These are phyloP conservation scores for Troilus luridus DNA, from an alignment of 2,888 invertebrate species.

Conservation along the genomic window DNA sequence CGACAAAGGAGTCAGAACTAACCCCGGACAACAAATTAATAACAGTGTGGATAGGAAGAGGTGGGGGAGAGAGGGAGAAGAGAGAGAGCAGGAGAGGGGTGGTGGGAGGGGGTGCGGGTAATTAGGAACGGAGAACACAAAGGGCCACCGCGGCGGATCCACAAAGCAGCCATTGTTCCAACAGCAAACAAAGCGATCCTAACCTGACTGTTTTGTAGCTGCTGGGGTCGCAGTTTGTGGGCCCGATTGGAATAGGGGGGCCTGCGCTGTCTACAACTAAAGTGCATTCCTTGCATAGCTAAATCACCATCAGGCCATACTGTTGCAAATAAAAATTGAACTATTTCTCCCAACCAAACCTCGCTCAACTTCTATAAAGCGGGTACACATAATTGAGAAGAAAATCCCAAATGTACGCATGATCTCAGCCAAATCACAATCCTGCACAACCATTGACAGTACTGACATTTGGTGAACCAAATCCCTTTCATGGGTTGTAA, in stretches of 20 bases:
- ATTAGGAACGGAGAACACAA: conserved; percentile 31
- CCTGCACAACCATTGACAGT: too few species aligned
- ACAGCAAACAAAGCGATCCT: conserved; percentile 22
- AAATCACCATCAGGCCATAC: background rate
- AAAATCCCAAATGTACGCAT: too few species aligned
- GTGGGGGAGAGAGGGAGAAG: background rate
- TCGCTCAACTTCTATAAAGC: too few species aligned
- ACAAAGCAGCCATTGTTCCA: conserved; percentile 25
- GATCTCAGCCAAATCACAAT: too few species aligned
- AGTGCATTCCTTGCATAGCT: background rate
- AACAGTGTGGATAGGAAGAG: conserved; percentile 48
- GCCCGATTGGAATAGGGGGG: background rate
- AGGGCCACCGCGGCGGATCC: background rate
- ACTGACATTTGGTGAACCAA: too few species aligned
- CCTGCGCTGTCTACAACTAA: background rate
- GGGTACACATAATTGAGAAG: too few species aligned
- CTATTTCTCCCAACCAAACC: too few species aligned
- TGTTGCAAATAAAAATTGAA: too few species aligned
- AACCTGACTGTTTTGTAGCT: conserved; percentile 41
- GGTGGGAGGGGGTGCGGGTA: conserved; percentile 1
- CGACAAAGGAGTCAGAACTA: conserved; percentile 32
- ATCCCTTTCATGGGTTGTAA: too few species aligned
- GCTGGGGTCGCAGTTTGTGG: background rate
- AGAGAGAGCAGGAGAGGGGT: background rate
- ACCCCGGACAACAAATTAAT: conserved; percentile 55